Base-by-base conservation (phyloP, 2,113 vertebrate genomes). In the Zosterops japonicus region DNA sequence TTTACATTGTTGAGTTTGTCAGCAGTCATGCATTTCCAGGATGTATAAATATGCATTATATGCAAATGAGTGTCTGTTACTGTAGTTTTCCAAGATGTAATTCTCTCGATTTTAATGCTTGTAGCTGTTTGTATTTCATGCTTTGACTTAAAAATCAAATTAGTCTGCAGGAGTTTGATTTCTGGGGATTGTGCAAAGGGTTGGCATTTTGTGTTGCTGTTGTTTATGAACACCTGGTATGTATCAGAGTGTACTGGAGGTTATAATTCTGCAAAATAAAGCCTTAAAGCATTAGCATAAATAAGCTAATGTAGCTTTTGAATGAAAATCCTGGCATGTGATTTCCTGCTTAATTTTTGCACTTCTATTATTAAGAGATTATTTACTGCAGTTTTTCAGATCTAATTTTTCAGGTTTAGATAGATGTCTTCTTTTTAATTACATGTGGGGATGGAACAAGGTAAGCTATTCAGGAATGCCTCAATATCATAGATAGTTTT, bases 1-100 rank as follows among this genome's bases (percentile, higher is more conserved):
- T 96, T 93, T 90, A 52, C 93, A 89, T 88, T 81, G 91, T 96
- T 95, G 92, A 78, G 75, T 89, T 95, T 95, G 95, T 95, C 93
- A 94, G 94, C 83, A 93, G 57, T 86, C 57, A 63, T 84, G 60
- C 65, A 47, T 92, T 95, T 96, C 76, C 83, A 78, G 79, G 89
- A 7, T 79, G 24, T 78, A 93, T 94, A 88, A 95, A 96, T 96
- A 96, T 91, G 87, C 56, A 93, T 92, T 95, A 61, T 68, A 93
- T 94, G 94, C 83, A 92, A 96, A 96, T 1, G 28, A 50, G 29
- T 94, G 64, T 52, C 87, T 95, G 74, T 55, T 95, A 67, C 83
- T 92, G 57, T 86, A 80, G 78, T 78, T 90, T 91, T 88, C 87
- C 47, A 67, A 83, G 59, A 69, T 93, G 89, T 93, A 91, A 57